phyloP scores from a whole-genome alignment of 2,113 vertebrate genomes.

The Halichoeres trimaculatus region DNA sequence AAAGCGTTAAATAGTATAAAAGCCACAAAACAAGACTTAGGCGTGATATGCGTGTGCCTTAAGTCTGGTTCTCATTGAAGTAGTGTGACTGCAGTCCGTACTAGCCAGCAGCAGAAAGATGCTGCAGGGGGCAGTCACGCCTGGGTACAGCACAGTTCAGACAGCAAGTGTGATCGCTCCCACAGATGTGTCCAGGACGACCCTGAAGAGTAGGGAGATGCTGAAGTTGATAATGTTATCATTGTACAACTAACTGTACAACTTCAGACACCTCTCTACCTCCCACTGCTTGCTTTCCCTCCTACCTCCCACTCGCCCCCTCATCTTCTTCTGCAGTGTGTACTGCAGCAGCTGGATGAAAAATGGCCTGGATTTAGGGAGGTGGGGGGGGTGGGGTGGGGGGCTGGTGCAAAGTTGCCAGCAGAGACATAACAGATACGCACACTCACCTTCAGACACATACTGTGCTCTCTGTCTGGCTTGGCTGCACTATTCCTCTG shows the following conservation, averaged over 20 bases:
- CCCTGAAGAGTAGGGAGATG: too few species aligned
- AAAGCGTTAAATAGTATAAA: too few species aligned
- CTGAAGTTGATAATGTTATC: not conserved
- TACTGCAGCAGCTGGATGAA: conserved; percentile 75
- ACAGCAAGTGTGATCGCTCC: too few species aligned
- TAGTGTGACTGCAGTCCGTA: too few species aligned
- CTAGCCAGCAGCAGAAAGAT: too few species aligned
- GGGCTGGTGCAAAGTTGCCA: conserved; percentile 71
- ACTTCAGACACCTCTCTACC: conserved; percentile 16
- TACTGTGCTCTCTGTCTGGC: conserved; percentile 34
- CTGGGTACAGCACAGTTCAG: too few species aligned
- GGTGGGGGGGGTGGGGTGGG: conserved; percentile 52
- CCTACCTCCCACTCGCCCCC: conserved; percentile 5
- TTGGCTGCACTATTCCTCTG: conserved; percentile 34
- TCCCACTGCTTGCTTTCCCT: conserved; percentile 39
- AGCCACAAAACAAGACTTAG: too few species aligned
- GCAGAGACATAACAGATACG: conserved; percentile 66
- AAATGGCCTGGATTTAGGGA: conserved; percentile 66
- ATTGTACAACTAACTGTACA: not conserved
- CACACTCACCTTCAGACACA: conserved; percentile 63
- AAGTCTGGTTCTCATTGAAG: too few species aligned
- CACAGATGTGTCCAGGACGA: too few species aligned
- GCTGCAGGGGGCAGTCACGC: too few species aligned
- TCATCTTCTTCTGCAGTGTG: conserved; percentile 69
- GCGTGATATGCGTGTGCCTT: too few species aligned